A percentile compares a stretch with the other conserved stretches of the same genome.
phyloP scores from a whole-genome alignment of 2,888 invertebrate genomes.

The Cheilosia soror region DNA sequence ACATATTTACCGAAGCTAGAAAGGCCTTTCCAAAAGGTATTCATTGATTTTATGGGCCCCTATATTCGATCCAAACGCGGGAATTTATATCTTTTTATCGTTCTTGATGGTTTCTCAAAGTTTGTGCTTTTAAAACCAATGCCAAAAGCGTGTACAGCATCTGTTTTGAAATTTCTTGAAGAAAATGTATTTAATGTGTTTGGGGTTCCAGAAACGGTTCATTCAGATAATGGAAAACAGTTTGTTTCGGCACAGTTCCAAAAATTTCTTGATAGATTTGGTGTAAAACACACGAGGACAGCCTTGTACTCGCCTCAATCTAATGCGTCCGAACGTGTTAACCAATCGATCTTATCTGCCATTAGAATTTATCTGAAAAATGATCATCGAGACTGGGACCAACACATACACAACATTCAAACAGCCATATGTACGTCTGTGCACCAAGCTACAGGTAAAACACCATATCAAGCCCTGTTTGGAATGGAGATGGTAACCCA shows the following conservation, averaged over 20 bases:
- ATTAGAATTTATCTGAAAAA: conserved; percentile 70
- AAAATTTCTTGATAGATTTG: neutral
- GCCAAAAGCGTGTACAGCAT: neutral
- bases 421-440: conserved; percentile 44
- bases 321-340: conserved; percentile 23
- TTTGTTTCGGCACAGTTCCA: neutral
- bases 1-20: neutral
- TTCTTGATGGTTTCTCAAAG: conserved; percentile 6
- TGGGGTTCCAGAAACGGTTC: conserved; percentile 25
- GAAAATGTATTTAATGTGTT: neutral
- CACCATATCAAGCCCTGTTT: neutral
- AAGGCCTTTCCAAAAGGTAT: conserved; percentile 14
- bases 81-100: neutral
- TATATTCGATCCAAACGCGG: neutral
- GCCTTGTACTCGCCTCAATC: conserved; percentile 16
- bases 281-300: neutral
- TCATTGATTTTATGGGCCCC: conserved; percentile 7
- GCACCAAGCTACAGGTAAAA: conserved; percentile 39
- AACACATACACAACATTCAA: conserved; percentile 46
- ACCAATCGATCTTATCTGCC: conserved; percentile 47
- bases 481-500: neutral
- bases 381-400: conserved; percentile 67
- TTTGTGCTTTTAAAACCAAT: conserved; percentile 30
- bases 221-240: conserved; percentile 31
- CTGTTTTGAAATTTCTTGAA: neutral